Conservation (phyloP, 2,888 invertebrate genomes). For the Villa cingulata region DNA sequence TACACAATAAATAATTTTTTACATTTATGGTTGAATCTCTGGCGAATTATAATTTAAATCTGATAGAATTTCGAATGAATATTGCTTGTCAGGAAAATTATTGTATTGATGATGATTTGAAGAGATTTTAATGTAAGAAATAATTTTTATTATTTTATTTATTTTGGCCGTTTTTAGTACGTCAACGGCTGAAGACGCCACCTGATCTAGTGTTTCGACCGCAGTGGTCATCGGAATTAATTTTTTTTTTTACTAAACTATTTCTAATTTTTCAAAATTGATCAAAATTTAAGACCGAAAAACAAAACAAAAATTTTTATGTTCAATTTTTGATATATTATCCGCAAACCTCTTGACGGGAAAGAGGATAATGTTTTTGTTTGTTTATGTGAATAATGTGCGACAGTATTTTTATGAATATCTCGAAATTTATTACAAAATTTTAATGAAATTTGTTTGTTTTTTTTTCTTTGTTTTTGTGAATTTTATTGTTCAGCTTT, state of each 20-base stretch:
- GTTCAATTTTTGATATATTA: neutral
- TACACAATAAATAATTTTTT: no score
- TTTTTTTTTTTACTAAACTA: conserved; percentile 12
- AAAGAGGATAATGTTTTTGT: neutral
- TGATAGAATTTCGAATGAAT: conserved; percentile 6
- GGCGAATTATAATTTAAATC: conserved; percentile 8
- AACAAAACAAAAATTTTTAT: neutral
- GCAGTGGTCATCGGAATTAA: conserved; percentile 31
- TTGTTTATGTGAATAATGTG: neutral
- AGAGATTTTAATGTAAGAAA: conserved; percentile 16
- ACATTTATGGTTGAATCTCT: neutral
- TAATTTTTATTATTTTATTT: conserved; percentile 9
- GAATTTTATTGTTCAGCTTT: no score
- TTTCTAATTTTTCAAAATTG: no score
- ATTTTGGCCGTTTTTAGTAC: conserved; percentile 15
- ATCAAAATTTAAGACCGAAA: no score
- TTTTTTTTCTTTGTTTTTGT: neutral
- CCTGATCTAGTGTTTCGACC: conserved; percentile 29
- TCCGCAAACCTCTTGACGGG: neutral
- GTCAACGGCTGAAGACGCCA: conserved; percentile 26
- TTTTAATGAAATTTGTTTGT: neutral
- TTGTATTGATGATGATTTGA: neutral
- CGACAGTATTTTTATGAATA: no score
- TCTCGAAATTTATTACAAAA: no score
- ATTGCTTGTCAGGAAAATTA: neutral